Evolutionary conservation across 2,113 vertebrate species (phyloP).

Genomic region (Regulus satrapa): DNA sequence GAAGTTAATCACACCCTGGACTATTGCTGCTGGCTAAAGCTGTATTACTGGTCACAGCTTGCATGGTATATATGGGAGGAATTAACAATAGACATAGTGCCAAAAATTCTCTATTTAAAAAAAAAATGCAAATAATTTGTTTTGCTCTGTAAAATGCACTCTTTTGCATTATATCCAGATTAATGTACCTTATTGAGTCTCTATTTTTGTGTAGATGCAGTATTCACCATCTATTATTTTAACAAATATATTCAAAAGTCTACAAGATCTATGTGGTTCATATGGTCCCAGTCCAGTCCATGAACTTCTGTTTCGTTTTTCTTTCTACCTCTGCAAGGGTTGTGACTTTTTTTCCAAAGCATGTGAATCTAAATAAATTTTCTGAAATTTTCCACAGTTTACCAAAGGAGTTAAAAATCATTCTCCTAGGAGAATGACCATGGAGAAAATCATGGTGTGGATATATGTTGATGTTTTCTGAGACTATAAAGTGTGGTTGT

Average conservation of each 20-base stretch:
- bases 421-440: neutral
- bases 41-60: neutral
- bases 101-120: neutral
- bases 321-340: neutral
- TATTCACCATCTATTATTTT: neutral
- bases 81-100: neutral
- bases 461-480: neutral
- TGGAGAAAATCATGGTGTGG: neutral
- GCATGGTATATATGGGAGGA: neutral
- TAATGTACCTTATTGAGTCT: neutral
- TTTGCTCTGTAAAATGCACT: neutral
- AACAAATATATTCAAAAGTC: neutral
- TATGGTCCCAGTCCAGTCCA: neutral
- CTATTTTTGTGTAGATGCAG: neutral
- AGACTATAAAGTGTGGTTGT: neutral
- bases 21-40: neutral
- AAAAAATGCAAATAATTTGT: rapidly evolving
- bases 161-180: neutral
- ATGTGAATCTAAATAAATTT: neutral
- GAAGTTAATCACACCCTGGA: neutral
- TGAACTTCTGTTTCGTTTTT: neutral
- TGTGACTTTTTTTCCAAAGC: neutral
- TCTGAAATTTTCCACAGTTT: neutral
- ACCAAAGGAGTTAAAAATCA: neutral
- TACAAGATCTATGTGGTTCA: neutral